Base-by-base conservation (phyloP, 1,140 invertebrate genomes). In the Papilio machaon region DNA sequence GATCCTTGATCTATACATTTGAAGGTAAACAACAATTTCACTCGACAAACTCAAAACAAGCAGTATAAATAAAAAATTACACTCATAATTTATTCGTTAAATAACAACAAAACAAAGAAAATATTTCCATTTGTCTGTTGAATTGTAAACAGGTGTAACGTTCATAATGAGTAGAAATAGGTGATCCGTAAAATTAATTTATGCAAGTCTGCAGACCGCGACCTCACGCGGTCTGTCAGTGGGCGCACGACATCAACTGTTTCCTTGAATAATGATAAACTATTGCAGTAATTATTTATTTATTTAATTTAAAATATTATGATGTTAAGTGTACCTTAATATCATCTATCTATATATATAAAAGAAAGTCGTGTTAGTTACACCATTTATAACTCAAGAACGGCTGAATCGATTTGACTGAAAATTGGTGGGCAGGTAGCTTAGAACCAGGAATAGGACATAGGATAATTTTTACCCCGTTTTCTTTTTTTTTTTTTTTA, bases 111-210 rank as follows among this genome's bases (percentile, higher is more conserved):
- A 17, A 54, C 52, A 17, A 9, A 19, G 23, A 64, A 23, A 60
- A 30, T 19, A 64, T 64, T 64, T 64, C 60, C 60, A 64, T 54
- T 54, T 64, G 23, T 64, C 19, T 9, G 60, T 64, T 64, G 23
- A 64, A 64, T 30, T 64, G 60, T 64, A 30, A 30, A 64, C 60
- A 5, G 30, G 19, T 30, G 60, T 64, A 64, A 30, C 60, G 60
- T 30, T 64, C 23, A 30, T 64, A 30, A 30, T 30, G 23, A 30
- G 23, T 30, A 19, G 60, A 64, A 23, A 64, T 23, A 54, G 52
- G n/a, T 54, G 52, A 54, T 54, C 52, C 5, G 17, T 54, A 54
- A 54, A 54, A 54, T 54, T 54, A 54, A 54, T 54, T 54, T 17
- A 54, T 54, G 52, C 52, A 54, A 54, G 52, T 54, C 9, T 9